These are phyloP conservation scores for Mythimna albipuncta DNA, from an alignment of 2,888 invertebrate species.

Conservation along the genomic window DNA sequence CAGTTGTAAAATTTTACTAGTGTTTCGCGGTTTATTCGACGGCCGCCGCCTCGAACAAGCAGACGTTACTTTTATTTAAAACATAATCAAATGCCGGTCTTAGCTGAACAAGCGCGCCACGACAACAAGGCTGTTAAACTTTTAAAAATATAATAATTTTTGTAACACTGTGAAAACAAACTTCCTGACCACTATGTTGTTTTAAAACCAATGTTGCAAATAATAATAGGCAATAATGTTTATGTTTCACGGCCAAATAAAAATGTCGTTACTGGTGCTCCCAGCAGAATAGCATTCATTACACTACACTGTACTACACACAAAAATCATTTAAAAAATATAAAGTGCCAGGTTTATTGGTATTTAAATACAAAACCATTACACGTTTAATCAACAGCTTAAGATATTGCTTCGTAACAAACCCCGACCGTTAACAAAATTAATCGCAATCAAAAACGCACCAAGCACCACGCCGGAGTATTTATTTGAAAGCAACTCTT, in stretches of 20 bases:
- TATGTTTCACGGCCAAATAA: neutral
- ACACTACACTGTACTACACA: neutral
- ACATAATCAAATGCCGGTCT: constrained; percentile 53
- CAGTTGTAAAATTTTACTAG: constrained; percentile 85
- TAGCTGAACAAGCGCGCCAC: constrained; percentile 24
- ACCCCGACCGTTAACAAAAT: constrained; percentile 69
- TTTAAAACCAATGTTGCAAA: neutral
- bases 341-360: neutral
- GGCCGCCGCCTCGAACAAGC: constrained; percentile 46
- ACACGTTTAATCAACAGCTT: constrained; percentile 53
- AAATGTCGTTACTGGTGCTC: neutral
- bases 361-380: constrained; percentile 23
- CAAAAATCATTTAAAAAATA: neutral
- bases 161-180: neutral
- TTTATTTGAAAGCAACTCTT: constrained; percentile 87
- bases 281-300: neutral
- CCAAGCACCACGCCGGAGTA: constrained; percentile 75
- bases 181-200: neutral
- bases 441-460: constrained; percentile 78
- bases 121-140: constrained; percentile 18
- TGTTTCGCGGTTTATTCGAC: constrained; percentile 80
- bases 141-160: constrained; percentile 7
- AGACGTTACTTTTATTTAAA: constrained; percentile 57
- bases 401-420: constrained; percentile 58
- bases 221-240: neutral